Percentiles rank a stretch among this genome's conserved stretches.
Conservation (phyloP, 2,888 invertebrate species). For the Cremastinae sp. region DNA sequence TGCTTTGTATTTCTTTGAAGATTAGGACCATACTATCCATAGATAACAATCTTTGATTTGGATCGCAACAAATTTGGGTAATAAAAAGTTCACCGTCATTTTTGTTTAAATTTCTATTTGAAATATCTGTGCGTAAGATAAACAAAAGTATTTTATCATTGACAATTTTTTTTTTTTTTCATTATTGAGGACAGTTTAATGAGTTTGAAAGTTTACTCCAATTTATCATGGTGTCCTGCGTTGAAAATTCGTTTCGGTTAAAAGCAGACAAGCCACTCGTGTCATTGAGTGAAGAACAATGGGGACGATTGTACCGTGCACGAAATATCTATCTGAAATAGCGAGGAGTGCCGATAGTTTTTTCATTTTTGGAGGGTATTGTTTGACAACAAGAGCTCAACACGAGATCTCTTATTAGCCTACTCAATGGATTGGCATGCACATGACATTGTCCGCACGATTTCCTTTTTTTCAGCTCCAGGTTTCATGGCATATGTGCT, state of each 20-base stretch:
- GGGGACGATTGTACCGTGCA: background rate
- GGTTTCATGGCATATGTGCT: constrained; percentile 13
- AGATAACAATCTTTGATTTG: too few species aligned
- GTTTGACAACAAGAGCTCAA: constrained; percentile 61
- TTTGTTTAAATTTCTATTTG: too few species aligned
- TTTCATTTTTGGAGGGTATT: constrained; percentile 61
- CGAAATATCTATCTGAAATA: background rate
- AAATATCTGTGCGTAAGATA: too few species aligned
- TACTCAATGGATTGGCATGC: constrained; percentile 29
- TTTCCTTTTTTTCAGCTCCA: background rate
- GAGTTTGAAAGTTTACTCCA: background rate
- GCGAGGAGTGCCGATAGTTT: background rate
- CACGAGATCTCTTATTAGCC: constrained; percentile 65
- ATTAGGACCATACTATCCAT: too few species aligned
- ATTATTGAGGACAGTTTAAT: background rate
- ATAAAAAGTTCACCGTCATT: too few species aligned
- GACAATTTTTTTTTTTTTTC: too few species aligned
- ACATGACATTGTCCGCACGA: background rate
- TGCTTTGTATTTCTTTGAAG: too few species aligned
- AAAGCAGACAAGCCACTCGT: too few species aligned
- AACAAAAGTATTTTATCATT: too few species aligned
- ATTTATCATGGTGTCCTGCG: background rate
- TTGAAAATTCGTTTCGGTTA: too few species aligned
- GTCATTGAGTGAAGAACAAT: background rate
- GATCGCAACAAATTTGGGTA: too few species aligned